Percentiles rank a stretch among this genome's conserved stretches.
phyloP scores from a whole-genome alignment of 2,113 vertebrate species.

The Phaethon lepturus region DNA sequence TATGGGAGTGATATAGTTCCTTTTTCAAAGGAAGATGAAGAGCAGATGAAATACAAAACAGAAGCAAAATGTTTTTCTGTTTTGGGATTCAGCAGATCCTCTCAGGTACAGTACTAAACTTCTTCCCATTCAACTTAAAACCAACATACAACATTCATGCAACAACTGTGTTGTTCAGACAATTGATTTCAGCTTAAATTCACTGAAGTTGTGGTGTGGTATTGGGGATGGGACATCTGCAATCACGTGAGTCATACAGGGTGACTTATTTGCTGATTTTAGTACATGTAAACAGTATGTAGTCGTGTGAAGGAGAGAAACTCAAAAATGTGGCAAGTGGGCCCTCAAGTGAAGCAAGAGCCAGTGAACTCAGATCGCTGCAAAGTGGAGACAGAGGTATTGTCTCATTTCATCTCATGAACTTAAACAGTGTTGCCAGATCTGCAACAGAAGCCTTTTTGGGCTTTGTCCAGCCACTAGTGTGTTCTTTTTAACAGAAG shows the following conservation, averaged over 20 bases:
- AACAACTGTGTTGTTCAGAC: neutral
- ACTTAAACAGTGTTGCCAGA: neutral
- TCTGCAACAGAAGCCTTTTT: neutral
- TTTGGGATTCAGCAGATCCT: slow-evolving; percentile 89
- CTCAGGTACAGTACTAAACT: slow-evolving; percentile 73
- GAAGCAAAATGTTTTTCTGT: slow-evolving; percentile 93
- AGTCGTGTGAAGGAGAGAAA: neutral
- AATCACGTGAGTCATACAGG: neutral
- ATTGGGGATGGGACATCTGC: neutral
- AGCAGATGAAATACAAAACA: slow-evolving; percentile 96
- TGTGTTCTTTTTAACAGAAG: neutral
- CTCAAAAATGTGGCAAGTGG: neutral
- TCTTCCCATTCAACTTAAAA: neutral
- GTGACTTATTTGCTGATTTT: neutral
- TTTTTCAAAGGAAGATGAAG: slow-evolving; percentile 96
- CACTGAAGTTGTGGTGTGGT: neutral
- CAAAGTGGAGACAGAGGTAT: neutral
- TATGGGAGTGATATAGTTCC: slow-evolving; percentile 97
- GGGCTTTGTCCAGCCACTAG: neutral
- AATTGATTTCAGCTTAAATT: neutral
- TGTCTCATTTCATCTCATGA: neutral
- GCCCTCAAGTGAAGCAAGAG: neutral
- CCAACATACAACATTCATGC: too few species aligned
- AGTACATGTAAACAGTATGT: neutral
- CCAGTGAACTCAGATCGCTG: neutral